Conservation (phyloP, 2,888 invertebrate species). For the Galerucella nymphaeae region DNA sequence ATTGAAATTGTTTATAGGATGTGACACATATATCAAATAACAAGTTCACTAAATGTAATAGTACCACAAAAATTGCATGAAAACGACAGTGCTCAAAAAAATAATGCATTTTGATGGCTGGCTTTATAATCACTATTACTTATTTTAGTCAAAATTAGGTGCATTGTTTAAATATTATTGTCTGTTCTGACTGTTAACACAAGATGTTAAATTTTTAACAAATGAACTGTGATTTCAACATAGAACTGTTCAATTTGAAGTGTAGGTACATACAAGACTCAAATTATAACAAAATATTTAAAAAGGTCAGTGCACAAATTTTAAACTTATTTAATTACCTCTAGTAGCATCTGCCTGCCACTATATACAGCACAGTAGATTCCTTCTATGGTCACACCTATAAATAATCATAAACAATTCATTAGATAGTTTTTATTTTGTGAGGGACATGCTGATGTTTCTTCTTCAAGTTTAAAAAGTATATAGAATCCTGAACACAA, state of each 20-base stretch:
- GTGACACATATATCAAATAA: too few relatives aligned
- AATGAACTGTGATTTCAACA: neutral
- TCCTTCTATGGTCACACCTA: constrained; percentile 34
- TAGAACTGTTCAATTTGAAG: neutral
- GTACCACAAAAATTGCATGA: too few relatives aligned
- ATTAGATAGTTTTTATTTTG: constrained; percentile 22
- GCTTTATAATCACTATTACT: too few relatives aligned
- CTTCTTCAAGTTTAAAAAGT: constrained; percentile 18
- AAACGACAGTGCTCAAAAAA: too few relatives aligned
- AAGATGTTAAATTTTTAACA: neutral
- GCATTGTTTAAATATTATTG: too few relatives aligned
- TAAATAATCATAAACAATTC: constrained; percentile 31
- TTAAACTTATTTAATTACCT: constrained; percentile 29
- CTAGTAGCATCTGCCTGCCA: constrained; percentile 29
- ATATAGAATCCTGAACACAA: constrained; percentile 21
- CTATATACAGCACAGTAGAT: constrained; percentile 32
- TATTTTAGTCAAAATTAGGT: too few relatives aligned
- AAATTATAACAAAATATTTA: neutral
- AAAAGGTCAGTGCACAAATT: constrained; percentile 28
- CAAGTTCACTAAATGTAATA: too few relatives aligned
- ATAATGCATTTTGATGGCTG: too few relatives aligned
- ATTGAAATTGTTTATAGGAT: too few relatives aligned
- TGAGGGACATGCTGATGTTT: constrained; percentile 19
- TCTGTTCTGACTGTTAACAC: too few relatives aligned
- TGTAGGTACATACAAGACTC: neutral